Percentiles rank a stretch among this genome's conserved stretches.
Conservation (phyloP, 2,113 vertebrate species). For the Heterocephalus glaber region DNA sequence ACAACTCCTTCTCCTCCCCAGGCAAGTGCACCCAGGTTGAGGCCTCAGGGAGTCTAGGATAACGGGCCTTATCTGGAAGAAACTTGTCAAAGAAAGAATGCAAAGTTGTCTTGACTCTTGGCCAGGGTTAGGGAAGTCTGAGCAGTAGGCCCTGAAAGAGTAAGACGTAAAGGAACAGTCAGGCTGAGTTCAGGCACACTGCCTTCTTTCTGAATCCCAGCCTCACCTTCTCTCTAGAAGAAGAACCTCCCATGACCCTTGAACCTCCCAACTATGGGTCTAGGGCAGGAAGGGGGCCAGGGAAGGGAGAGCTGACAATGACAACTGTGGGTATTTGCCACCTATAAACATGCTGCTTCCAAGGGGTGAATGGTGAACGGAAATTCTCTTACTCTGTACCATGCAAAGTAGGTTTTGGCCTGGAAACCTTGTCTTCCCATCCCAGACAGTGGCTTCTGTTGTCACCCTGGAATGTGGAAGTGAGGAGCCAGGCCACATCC, state of each 20-base stretch:
- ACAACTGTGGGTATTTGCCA: background rate
- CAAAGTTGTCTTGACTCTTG: background rate
- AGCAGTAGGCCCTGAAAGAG: background rate
- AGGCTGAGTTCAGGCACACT: background rate
- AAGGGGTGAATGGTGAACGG: background rate
- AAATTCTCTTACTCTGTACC: background rate
- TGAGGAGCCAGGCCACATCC: background rate
- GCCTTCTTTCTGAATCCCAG: background rate
- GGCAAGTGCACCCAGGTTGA: background rate
- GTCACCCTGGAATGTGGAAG: background rate
- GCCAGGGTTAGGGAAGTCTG: background rate
- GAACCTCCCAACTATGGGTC: background rate
- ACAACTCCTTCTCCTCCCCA: background rate
- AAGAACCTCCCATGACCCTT: background rate
- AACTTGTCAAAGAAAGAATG: background rate
- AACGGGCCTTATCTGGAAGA: background rate
- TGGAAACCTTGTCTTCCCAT: background rate
- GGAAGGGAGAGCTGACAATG: background rate
- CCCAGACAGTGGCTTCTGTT: background rate
- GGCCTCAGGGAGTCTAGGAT: background rate
- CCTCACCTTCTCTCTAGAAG: background rate
- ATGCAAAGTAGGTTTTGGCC: background rate
- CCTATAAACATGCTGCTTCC: background rate
- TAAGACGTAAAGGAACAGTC: background rate
- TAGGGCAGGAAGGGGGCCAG: background rate